Base-by-base conservation (phyloP, 2,113 vertebrate genomes). In the Syngnathus typhle region DNA sequence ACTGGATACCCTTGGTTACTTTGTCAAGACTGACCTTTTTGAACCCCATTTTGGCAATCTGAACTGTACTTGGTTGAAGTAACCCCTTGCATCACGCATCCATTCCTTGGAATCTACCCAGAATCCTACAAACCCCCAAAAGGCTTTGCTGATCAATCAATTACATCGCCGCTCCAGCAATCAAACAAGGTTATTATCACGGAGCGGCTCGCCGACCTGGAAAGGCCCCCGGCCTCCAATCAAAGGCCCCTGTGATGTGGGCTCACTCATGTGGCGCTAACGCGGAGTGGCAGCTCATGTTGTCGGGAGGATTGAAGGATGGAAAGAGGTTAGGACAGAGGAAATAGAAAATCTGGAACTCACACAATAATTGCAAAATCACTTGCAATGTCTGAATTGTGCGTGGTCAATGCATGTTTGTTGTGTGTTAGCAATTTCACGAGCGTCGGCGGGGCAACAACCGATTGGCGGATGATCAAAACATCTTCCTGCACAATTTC, bases 191-290 rank as follows among this genome's bases (percentile, higher is more conserved):
- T 82, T 82, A 92, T 90, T 92, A 91, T 89, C 61, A 77, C 87
- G 89, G 92, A 93, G 83, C 90, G 85, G 89, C 82, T 88, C 89
- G 80, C 47, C 93, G 93, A 95, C 93, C 93, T 91, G 85, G 91
- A 94, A 94, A 91, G 91, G 90, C 88, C 88, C 27, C 87, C 80
- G 80, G 87, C 84, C 55, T 32, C 55, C 82, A 87, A 93, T 88
- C 89, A 92, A 88, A 85, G 90, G 81, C 87, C 72, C 56, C 68
- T 83, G 38, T 80, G 92, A 90, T 88, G 85, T 66, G 12, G 80
- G 77, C 88, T 91, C 88, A 84, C 83, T 84, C 82, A 86, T 87
- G 72, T 85, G 84, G 90, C 43, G 82, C 84, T 92, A 94, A 95
- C 88, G 69, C 81, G 89, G 91, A 82, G 77, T 90, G 91, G 90